Evolutionary conservation across 2,888 invertebrate genomes (phyloP), one percentile per base, ranked within the genome.

Genomic region (Perithous albicinctus): DNA sequence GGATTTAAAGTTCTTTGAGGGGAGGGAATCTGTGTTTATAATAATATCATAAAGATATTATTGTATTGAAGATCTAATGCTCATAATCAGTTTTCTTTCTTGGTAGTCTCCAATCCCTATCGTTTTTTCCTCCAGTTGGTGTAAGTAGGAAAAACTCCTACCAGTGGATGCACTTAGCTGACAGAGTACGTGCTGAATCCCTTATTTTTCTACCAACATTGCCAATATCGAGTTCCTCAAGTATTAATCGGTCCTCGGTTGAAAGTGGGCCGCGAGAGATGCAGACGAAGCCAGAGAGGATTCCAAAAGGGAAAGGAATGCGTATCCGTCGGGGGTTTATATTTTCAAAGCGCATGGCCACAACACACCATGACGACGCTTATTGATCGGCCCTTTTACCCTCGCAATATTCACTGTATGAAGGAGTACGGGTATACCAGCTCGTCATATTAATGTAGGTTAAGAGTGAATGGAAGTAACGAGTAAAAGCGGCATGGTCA

Each of bases 331-430:
- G n/a, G 56, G 46, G 69, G 74, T 82, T 82, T 82, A 66, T 78
- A 70, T 75, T 82, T 78, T 75, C 69, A 75, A 74, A 75, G 64
- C 48, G 56, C 66, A 66, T 23, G 23, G 64, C 38, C 46, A 41
- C 46, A 23, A 29, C 29, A 67, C 54, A 61, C 54, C 78, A 59
- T 48, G 56, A 75, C 66, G 51, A 86, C 86, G 85, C 83, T 86
- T 87, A 88, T 89, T 89, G 89, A 89, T 86, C 87, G 76, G 67
- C 80, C 84, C 85, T 84, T 87, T 78, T 83, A 66, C 80, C 70
- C 51, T 70, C 41, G 70, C 70, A 61, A 59, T 80, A 41, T 48
- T 32, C 64, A 29, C 70, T 43, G 18, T 26, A 38, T 18, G 26
- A 18, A 12, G n/a, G 38, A 80, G 66, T 66, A 78, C 73, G 82